A percentile compares a stretch with the other conserved stretches of the same genome.
Conservation (phyloP, 1,140 invertebrate genomes). For the Drosophila sproati region DNA sequence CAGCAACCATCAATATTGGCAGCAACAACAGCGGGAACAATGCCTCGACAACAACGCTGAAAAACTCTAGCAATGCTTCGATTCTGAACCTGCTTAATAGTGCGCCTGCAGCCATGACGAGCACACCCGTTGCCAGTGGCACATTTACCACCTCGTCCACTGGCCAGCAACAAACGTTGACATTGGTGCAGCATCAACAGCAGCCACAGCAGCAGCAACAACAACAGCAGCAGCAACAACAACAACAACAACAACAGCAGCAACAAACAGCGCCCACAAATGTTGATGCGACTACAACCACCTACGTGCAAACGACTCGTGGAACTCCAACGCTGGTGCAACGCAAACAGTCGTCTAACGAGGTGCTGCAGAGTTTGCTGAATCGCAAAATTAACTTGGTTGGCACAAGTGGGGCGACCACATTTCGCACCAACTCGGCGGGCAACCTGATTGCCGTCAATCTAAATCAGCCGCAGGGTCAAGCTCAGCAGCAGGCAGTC, state of each 20-base stretch:
- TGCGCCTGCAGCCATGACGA: slow-evolving; percentile 88
- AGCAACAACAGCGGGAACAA: slow-evolving; percentile 56
- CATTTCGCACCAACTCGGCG: slow-evolving; percentile 83
- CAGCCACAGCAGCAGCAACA: slow-evolving; percentile 67
- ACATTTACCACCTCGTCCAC: slow-evolving; percentile 81
- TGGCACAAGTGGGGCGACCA: slow-evolving; percentile 56
- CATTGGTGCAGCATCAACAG: slow-evolving; percentile 66
- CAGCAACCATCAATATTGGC: slow-evolving; percentile 36
- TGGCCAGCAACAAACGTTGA: slow-evolving; percentile 72
- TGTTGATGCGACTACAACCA: slow-evolving; percentile 58
- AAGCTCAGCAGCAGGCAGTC: slow-evolving; percentile 48
- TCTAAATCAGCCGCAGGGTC: slow-evolving; percentile 64
- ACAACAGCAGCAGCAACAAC: slow-evolving; percentile 46
- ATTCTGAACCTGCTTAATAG: slow-evolving; percentile 91
- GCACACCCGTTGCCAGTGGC: slow-evolving; percentile 85
- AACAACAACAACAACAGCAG: slow-evolving; percentile 59
- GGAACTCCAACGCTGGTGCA: slow-evolving; percentile 64
- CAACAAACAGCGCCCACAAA: slow-evolving; percentile 40
- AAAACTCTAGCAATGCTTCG: slow-evolving; percentile 87
- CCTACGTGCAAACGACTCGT: slow-evolving; percentile 70
- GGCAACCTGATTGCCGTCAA: slow-evolving; percentile 85
- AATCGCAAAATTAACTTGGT: slow-evolving; percentile 79
- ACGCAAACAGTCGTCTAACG: slow-evolving; percentile 75
- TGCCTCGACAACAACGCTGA: slow-evolving; percentile 77
- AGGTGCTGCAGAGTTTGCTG: slow-evolving; percentile 78